Conservation (phyloP, 2,888 invertebrate genomes). For the Lasioglossum marginatum region DNA sequence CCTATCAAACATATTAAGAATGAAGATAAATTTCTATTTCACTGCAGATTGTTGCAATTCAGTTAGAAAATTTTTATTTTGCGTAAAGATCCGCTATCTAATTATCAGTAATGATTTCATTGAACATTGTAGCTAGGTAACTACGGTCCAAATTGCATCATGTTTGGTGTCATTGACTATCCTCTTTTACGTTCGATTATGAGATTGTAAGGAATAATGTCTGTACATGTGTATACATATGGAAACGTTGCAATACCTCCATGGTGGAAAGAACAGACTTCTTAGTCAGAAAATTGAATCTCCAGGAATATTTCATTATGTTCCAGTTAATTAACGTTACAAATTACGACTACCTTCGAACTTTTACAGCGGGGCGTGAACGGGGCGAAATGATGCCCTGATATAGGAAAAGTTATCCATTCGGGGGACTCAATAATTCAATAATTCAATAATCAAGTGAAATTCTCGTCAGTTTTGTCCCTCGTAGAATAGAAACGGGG, state of each 20-base stretch:
- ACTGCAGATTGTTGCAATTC: too few species aligned
- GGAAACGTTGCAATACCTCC: background rate
- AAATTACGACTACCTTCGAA: background rate
- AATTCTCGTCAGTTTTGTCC: background rate
- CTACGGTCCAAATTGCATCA: too few species aligned
- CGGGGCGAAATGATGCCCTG: background rate
- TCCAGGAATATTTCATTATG: background rate
- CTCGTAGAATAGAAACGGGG: background rate
- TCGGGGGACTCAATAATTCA: background rate
- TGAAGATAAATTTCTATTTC: too few species aligned
- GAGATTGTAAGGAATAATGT: too few species aligned
- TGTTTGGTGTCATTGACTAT: too few species aligned
- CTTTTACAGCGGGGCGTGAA: background rate
- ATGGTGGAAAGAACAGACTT: background rate
- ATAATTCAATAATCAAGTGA: slow-evolving; percentile 4
- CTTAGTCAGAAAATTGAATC: background rate
- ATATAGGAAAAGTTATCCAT: slow-evolving; percentile 9
- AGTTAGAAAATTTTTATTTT: too few species aligned
- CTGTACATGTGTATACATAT: background rate
- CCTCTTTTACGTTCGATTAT: too few species aligned
- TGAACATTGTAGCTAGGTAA: too few species aligned
- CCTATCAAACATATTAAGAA: too few species aligned
- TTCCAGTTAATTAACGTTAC: background rate
- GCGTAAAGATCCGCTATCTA: too few species aligned
- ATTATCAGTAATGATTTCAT: background rate